These are phyloP conservation scores for Zaprionus camerounensis DNA, from an alignment of 1,140 invertebrate genomes.

Conservation along the genomic window DNA sequence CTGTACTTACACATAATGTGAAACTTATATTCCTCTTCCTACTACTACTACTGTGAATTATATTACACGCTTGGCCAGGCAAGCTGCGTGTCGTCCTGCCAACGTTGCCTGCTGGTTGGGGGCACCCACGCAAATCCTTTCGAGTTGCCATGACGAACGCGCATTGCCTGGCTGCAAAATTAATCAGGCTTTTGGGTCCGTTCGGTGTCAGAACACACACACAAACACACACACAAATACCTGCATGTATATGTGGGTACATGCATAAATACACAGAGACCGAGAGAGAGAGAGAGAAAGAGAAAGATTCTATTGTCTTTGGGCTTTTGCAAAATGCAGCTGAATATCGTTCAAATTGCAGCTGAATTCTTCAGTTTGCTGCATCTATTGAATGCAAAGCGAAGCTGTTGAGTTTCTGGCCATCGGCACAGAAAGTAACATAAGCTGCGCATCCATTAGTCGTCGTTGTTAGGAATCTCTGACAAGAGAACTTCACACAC, in stretches of 20 bases:
- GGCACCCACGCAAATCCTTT: constrained; percentile 39
- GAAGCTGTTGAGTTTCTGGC: not conserved
- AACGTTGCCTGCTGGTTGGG: constrained; percentile 4
- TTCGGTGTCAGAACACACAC: not conserved
- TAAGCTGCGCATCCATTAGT: constrained; percentile 36
- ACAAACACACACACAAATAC: not conserved
- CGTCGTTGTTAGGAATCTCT: constrained; percentile 31
- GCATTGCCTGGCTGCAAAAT: constrained; percentile 26
- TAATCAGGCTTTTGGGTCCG: constrained; percentile 30
- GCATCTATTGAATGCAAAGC: constrained; percentile 15
- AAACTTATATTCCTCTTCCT: constrained; percentile 5
- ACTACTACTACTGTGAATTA: constrained; percentile 17
- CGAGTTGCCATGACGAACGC: constrained; percentile 26
- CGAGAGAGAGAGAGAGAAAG: not conserved
- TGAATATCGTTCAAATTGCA: constrained; percentile 25
- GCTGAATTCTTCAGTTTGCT: constrained; percentile 8
- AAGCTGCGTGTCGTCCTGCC: constrained; percentile 33
- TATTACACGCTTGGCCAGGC: constrained; percentile 16
- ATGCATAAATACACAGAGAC: not conserved
- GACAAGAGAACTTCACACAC: constrained; percentile 10
- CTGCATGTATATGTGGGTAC: not conserved
- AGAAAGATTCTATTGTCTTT: constrained; percentile 34
- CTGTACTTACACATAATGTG: constrained; percentile 4
- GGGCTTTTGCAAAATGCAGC: constrained; percentile 14
- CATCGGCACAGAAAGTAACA: constrained; percentile 11